Conservation (phyloP, 2,113 vertebrate genomes). For the Accipiter cooperii region DNA sequence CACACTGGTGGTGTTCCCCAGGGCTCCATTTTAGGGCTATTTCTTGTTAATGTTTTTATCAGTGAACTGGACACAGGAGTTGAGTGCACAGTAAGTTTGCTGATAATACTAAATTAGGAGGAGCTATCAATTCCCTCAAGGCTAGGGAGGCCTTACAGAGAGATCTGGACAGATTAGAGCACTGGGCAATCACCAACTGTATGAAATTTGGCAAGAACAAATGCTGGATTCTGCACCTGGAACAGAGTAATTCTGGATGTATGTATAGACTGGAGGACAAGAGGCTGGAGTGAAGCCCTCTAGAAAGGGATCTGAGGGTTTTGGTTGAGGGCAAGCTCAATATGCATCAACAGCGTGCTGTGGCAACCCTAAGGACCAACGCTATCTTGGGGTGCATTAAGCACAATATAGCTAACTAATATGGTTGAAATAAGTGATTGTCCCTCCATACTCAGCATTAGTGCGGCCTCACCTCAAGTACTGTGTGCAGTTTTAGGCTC, state of each 20-base stretch:
- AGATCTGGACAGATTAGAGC: background rate
- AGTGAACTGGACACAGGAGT: background rate
- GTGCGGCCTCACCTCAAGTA: background rate
- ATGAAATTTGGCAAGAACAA: background rate
- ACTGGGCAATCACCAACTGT: background rate
- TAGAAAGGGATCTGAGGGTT: background rate
- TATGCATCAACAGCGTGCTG: background rate
- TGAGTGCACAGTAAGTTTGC: background rate
- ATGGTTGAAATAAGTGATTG: background rate
- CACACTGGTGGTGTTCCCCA: background rate
- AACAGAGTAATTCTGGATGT: background rate
- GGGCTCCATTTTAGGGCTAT: background rate
- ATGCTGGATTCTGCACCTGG: background rate
- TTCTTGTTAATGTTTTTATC: background rate
- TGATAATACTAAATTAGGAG: background rate
- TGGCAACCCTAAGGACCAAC: background rate
- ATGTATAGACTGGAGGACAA: background rate
- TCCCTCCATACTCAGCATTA: background rate
- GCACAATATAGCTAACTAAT: accelerated
- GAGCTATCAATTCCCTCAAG: background rate
- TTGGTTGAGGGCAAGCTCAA: background rate
- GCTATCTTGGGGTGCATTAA: background rate
- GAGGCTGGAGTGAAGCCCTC: background rate
- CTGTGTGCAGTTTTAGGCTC: background rate
- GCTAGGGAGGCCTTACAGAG: background rate